Conservation (phyloP, 1,140 invertebrate genomes). For the Anoplophora glabripennis region DNA sequence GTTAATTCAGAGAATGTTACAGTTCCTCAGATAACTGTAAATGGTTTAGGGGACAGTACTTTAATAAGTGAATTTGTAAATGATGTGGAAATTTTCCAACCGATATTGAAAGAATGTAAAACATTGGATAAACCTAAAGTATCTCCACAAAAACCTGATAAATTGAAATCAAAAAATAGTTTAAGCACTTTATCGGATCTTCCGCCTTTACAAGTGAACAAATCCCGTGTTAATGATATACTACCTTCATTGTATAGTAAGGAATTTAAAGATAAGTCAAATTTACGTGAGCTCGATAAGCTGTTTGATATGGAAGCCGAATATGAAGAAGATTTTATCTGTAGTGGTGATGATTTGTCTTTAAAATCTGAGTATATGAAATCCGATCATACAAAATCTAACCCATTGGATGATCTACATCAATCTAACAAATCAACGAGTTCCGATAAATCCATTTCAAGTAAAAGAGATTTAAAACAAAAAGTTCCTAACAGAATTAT, state of each 20-base stretch:
- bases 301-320: slow-evolving; percentile 33
- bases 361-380: slow-evolving; percentile 2
- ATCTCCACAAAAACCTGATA: slow-evolving; percentile 32
- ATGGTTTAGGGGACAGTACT: slow-evolving; percentile 2
- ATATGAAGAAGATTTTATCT: slow-evolving; percentile 45
- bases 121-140: slow-evolving; percentile 26
- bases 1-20: slow-evolving; percentile 4
- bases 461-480: background rate
- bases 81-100: slow-evolving; percentile 14
- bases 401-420: slow-evolving; percentile 7
- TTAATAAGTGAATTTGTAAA: slow-evolving; percentile 9
- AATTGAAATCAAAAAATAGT: slow-evolving; percentile 36
- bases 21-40: slow-evolving; percentile 9
- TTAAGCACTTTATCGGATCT: slow-evolving; percentile 32
- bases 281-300: slow-evolving; percentile 34
- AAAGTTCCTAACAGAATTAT: slow-evolving; percentile 1
- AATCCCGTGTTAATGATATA: slow-evolving; percentile 36
- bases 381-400: slow-evolving; percentile 9
- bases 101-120: slow-evolving; percentile 16
- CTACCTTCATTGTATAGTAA: slow-evolving; percentile 43
- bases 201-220: slow-evolving; percentile 35
- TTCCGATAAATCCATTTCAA: background rate
- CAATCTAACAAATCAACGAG: background rate
- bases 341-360: slow-evolving; percentile 26
- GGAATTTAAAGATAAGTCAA: slow-evolving; percentile 37